Evolutionary conservation across 2,113 vertebrate species (phyloP).

Genomic region (Sinocyclocheilus maitianheensis): DNA sequence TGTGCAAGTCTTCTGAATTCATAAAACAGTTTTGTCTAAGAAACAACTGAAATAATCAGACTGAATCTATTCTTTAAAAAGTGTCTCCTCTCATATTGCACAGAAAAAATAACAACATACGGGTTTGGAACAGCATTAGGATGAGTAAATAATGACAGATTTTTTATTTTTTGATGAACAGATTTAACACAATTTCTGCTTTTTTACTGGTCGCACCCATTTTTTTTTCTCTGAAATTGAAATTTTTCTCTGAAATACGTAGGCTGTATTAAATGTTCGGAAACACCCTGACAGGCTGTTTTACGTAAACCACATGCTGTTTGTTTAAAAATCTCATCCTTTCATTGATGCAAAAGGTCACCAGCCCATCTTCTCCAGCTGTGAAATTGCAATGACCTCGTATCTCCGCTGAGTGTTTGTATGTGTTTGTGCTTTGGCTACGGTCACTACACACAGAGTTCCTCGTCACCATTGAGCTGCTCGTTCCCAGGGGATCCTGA

Average conservation of each 20-base stretch:
- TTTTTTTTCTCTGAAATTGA: not conserved
- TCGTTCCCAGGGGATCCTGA: constrained; percentile 25
- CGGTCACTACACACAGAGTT: constrained; percentile 6
- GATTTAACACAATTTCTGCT: not conserved
- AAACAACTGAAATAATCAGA: not conserved
- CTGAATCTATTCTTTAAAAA: not conserved
- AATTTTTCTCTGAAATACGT: not conserved
- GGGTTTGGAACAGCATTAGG: not conserved
- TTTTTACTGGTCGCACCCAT: not conserved
- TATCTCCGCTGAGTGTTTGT: constrained; percentile 9
- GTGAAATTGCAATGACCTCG: constrained; percentile 12
- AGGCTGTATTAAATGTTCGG: not conserved
- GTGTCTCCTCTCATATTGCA: not conserved
- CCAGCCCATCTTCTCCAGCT: constrained; percentile 3
- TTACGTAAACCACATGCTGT: constrained; percentile 27
- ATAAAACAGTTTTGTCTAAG: not conserved
- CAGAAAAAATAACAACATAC: not conserved
- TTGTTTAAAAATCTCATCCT: constrained; percentile 25
- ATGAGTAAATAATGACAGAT: not conserved
- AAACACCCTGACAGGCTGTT: not conserved
- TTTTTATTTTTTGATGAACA: not conserved
- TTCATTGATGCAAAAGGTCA: not conserved
- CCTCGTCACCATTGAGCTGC: not conserved
- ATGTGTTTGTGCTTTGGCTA: constrained; percentile 27
- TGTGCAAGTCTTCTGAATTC: not conserved